Evolutionary conservation across 2,113 vertebrate genomes (phyloP).

Genomic region (Notothenia coriiceps): DNA sequence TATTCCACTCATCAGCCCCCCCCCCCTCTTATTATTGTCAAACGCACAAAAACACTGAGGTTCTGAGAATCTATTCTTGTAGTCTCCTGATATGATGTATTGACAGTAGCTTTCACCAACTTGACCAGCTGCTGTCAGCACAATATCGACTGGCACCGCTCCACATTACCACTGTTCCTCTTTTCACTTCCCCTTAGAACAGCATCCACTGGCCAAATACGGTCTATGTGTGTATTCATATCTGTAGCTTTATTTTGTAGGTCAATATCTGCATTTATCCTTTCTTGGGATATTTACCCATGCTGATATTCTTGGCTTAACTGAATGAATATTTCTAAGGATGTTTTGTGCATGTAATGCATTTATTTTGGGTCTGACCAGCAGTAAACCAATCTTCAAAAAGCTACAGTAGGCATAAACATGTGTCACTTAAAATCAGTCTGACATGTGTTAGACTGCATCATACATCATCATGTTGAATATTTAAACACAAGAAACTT

Average conservation of each 20-base stretch:
- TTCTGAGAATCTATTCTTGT: slow-evolving; percentile 50
- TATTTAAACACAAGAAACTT: slow-evolving; percentile 24
- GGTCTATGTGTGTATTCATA: slow-evolving; percentile 16
- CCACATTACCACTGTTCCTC: slow-evolving; percentile 36
- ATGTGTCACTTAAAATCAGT: slow-evolving; percentile 35
- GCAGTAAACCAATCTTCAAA: slow-evolving; percentile 28
- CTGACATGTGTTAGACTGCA: slow-evolving; percentile 43
- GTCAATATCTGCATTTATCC: slow-evolving; percentile 4
- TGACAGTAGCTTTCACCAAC: slow-evolving; percentile 49
- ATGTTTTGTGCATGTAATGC: slow-evolving; percentile 32
- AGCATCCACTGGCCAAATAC: neutral
- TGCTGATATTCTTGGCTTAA: slow-evolving; percentile 17
- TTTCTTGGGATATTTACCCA: slow-evolving; percentile 22
- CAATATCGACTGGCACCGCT: slow-evolving; percentile 52
- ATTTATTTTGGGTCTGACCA: slow-evolving; percentile 51
- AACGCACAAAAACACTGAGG: neutral
- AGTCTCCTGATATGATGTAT: slow-evolving; percentile 47
- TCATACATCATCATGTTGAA: slow-evolving; percentile 37
- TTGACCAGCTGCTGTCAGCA: slow-evolving; percentile 62
- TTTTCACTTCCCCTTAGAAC: slow-evolving; percentile 30
- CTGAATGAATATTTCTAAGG: slow-evolving; percentile 24
- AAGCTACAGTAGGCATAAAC: slow-evolving; percentile 10
- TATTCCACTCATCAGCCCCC: slow-evolving; percentile 12
- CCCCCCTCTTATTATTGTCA: neutral
- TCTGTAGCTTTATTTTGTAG: slow-evolving; percentile 21